Evolutionary conservation across 2,113 vertebrate genomes (phyloP).

Genomic region (Sphyrna mokarran): DNA sequence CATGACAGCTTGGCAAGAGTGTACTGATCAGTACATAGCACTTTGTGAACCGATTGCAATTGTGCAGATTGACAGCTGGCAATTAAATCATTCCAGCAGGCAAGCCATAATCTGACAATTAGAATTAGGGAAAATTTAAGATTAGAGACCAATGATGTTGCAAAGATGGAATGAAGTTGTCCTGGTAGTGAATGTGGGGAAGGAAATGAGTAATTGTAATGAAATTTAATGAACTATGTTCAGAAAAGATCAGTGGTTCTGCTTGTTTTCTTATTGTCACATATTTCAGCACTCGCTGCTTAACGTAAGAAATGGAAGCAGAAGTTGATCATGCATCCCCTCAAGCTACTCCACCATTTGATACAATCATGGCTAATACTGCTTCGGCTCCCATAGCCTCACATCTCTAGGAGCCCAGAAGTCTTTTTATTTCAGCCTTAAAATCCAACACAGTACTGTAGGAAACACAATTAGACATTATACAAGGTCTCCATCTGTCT

Average conservation of each 20-base stretch:
- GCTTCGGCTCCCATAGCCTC: neutral
- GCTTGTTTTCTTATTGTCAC: neutral
- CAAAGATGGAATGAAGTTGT: neutral
- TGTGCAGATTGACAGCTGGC: neutral
- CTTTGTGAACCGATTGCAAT: neutral
- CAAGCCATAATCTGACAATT: neutral
- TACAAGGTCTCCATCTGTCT: neutral
- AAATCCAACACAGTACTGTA: neutral
- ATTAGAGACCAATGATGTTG: neutral
- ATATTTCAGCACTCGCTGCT: neutral
- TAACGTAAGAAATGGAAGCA: neutral
- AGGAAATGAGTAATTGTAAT: neutral
- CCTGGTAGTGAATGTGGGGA: neutral
- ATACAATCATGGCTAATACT: neutral
- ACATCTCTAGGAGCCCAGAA: neutral
- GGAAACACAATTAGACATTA: neutral
- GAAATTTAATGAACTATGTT: neutral
- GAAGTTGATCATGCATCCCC: neutral
- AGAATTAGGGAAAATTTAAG: neutral
- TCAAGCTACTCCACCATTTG: neutral
- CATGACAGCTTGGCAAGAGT: neutral
- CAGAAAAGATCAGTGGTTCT: neutral
- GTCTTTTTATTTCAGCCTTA: neutral
- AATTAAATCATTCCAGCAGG: neutral
- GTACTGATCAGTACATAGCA: neutral